Percentiles rank a stretch among this genome's conserved stretches.
phyloP scores from a whole-genome alignment of 2,888 invertebrate genomes.

The Cantharis flavilabris region DNA sequence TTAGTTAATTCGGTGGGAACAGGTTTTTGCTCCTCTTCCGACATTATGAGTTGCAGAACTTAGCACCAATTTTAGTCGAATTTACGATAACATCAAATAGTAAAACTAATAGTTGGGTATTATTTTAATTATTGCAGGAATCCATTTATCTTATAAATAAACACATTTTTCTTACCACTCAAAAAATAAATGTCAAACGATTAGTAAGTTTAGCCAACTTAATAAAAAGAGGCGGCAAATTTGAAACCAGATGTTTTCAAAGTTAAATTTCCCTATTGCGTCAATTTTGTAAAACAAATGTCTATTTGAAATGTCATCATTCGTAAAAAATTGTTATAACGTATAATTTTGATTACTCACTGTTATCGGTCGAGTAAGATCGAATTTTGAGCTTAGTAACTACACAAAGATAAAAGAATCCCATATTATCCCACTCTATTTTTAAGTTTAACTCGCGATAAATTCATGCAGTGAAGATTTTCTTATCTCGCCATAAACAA shows the following conservation, averaged over 20 bases:
- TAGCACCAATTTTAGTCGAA: background rate
- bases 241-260: background rate
- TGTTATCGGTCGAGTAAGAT: background rate
- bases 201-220: background rate
- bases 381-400: background rate
- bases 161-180: background rate
- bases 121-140: background rate
- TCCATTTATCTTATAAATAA: background rate
- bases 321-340: background rate
- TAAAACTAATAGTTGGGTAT: background rate
- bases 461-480: background rate
- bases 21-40: conserved; percentile 31
- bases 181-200: background rate
- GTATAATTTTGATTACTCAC: background rate
- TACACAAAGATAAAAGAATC: background rate
- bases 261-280: background rate
- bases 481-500: background rate
- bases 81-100: background rate
- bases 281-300: background rate
- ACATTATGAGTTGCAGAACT: conserved; percentile 12
- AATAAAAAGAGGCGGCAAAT: background rate
- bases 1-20: conserved; percentile 52
- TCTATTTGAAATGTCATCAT: background rate
- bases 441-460: background rate
- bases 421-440: background rate